These are phyloP conservation scores for Caenorhabditis sinica DNA, from an alignment of 2,888 invertebrate species.

Conservation along the genomic window DNA sequence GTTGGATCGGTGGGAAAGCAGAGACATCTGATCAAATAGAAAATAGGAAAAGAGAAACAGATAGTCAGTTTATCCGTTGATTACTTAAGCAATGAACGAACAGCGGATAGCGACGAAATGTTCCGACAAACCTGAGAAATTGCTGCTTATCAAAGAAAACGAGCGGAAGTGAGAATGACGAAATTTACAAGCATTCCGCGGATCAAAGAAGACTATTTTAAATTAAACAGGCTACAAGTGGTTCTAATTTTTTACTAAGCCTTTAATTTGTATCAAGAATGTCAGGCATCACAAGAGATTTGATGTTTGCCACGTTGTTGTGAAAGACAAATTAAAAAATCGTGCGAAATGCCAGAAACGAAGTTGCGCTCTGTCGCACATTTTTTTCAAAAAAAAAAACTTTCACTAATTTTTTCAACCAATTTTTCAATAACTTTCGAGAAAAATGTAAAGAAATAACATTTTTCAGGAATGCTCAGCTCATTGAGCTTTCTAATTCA, in stretches of 20 bases:
- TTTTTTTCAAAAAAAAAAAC: too few relatives aligned
- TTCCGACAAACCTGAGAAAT: constrained; percentile 38
- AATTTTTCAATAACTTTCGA: not conserved
- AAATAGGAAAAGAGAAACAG: not conserved
- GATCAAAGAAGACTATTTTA: too few relatives aligned
- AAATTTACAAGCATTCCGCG: not conserved
- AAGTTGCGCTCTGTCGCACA: constrained; percentile 38
- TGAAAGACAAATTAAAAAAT: constrained; percentile 18
- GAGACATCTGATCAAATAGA: not conserved
- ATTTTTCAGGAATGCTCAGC: constrained; percentile 63
- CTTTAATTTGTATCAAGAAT: not conserved
- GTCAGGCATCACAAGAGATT: too few relatives aligned
- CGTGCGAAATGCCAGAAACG: not conserved
- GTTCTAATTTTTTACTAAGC: too few relatives aligned
- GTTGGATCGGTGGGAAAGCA: not conserved
- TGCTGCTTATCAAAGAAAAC: not conserved
- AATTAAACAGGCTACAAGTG: too few relatives aligned
- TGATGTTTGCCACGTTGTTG: constrained; percentile 18
- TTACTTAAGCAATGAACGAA: constrained; percentile 34
- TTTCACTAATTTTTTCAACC: not conserved
- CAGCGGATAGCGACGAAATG: constrained; percentile 34
- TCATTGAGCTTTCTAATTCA: constrained; percentile 54
- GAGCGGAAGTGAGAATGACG: constrained; percentile 1
- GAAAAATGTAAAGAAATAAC: not conserved
- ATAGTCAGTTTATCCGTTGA: constrained; percentile 1